These are phyloP conservation scores for Tetragnatha montana DNA, from an alignment of 2,888 invertebrate species.

Conservation along the genomic window DNA sequence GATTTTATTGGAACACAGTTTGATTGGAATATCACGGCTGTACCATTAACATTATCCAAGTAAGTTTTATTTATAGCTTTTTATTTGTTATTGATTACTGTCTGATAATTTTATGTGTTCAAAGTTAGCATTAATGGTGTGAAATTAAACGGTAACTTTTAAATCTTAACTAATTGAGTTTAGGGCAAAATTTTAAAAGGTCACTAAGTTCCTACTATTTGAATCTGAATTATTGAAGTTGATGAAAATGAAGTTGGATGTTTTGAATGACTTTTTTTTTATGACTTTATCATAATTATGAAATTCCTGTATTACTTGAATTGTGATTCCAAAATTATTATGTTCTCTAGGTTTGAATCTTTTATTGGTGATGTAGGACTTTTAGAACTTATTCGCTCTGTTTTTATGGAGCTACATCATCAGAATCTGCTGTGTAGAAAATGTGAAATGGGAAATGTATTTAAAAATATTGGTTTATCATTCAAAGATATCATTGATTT, in stretches of 20 bases:
- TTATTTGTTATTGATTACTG: neutral
- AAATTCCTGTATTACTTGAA: no score
- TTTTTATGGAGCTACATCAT: slow-evolving; percentile 49
- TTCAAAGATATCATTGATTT: slow-evolving; percentile 21
- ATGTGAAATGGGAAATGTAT: slow-evolving; percentile 24
- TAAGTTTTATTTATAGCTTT: neutral
- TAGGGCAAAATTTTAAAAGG: no score
- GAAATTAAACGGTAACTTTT: neutral
- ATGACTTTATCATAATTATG: no score
- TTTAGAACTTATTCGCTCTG: slow-evolving; percentile 36
- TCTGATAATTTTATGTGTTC: neutral
- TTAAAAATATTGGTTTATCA: slow-evolving; percentile 21
- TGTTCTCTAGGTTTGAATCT: slow-evolving; percentile 21
- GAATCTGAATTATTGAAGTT: no score
- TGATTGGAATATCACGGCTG: slow-evolving; percentile 41
- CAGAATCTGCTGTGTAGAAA: slow-evolving; percentile 38
- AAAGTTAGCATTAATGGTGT: neutral
- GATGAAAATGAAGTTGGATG: no score
- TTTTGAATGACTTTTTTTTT: no score
- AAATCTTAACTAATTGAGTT: neutral
- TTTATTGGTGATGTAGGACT: slow-evolving; percentile 55
- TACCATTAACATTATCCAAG: slow-evolving; percentile 30
- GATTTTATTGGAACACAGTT: slow-evolving; percentile 38
- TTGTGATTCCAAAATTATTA: neutral
- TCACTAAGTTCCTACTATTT: no score